These are phyloP conservation scores for Nerophis ophidion DNA, from an alignment of 2,113 vertebrate genomes.

Conservation along the genomic window DNA sequence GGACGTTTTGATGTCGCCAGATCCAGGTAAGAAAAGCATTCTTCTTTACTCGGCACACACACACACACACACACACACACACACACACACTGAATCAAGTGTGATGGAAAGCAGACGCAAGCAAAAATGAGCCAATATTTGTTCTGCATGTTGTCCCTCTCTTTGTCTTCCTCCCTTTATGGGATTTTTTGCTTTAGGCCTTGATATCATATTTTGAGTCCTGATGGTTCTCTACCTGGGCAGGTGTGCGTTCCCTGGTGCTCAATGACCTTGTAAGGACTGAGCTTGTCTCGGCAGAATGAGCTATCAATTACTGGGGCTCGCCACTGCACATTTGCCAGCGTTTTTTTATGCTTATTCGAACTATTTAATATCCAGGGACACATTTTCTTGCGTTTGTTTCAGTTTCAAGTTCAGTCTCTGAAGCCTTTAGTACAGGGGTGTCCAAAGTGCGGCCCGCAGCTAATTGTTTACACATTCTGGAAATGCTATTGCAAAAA, in stretches of 20 bases:
- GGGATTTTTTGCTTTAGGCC: background rate
- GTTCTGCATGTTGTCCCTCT: background rate
- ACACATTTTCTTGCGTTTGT: too few relatives aligned
- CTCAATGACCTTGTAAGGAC: slow-evolving; percentile 48
- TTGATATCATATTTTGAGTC: slow-evolving; percentile 13
- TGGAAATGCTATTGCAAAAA: too few relatives aligned
- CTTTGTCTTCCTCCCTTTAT: background rate
- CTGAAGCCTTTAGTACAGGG: too few relatives aligned
- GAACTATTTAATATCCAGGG: too few relatives aligned
- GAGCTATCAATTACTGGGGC: slow-evolving; percentile 28
- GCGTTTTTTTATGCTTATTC: background rate
- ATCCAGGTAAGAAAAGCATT: slow-evolving; percentile 77
- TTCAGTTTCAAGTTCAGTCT: too few relatives aligned
- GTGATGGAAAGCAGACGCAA: slow-evolving; percentile 24
- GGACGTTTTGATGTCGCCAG: slow-evolving; percentile 93
- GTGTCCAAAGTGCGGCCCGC: too few relatives aligned
- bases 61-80: background rate
- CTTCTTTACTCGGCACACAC: background rate
- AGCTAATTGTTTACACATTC: too few relatives aligned
- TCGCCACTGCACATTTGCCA: slow-evolving; percentile 31
- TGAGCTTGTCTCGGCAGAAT: slow-evolving; percentile 7
- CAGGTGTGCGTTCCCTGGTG: slow-evolving; percentile 12
- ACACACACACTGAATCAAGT: background rate
- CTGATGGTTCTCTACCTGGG: slow-evolving; percentile 1
- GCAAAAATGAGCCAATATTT: slow-evolving; percentile 15